Percentiles rank a stretch among this genome's conserved stretches.
Conservation (phyloP, 2,888 invertebrate species). For the Malthinus seriepunctatus region DNA sequence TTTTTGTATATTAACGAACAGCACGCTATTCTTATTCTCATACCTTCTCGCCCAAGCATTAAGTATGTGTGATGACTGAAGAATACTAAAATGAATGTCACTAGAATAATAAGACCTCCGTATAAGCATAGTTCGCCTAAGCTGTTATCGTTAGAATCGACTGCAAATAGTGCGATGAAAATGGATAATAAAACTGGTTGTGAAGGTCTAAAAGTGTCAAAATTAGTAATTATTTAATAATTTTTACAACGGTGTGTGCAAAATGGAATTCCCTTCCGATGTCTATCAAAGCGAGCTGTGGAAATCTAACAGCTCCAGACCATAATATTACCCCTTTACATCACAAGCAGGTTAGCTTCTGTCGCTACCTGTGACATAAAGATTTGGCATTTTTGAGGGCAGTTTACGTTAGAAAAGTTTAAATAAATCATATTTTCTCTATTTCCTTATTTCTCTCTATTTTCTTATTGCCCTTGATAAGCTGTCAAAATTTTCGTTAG, state of each 20-base stretch:
- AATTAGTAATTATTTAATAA: background rate
- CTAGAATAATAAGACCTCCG: constrained; percentile 27
- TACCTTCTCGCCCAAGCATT: constrained; percentile 65
- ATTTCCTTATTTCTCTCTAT: background rate
- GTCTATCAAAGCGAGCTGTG: no score
- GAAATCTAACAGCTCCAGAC: no score
- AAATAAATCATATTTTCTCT: background rate
- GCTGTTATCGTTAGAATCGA: background rate
- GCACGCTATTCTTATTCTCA: constrained; percentile 72
- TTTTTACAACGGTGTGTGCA: no score
- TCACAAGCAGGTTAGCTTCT: no score
- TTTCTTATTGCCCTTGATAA: no score
- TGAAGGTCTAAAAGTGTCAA: constrained; percentile 18
- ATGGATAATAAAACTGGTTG: constrained; percentile 27
- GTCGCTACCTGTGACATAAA: background rate
- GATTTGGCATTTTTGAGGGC: background rate
- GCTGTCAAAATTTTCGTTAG: no score
- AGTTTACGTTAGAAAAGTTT: background rate
- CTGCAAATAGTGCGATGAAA: constrained; percentile 25
- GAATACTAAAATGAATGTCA: constrained; percentile 27
- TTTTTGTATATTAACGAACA: constrained; percentile 78
- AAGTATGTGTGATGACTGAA: constrained; percentile 65
- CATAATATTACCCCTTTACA: no score
- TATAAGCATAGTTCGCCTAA: constrained; percentile 31
- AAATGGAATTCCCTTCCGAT: no score